phyloP scores from a whole-genome alignment of 1,140 invertebrate species.

The Microplitis demolitor region DNA sequence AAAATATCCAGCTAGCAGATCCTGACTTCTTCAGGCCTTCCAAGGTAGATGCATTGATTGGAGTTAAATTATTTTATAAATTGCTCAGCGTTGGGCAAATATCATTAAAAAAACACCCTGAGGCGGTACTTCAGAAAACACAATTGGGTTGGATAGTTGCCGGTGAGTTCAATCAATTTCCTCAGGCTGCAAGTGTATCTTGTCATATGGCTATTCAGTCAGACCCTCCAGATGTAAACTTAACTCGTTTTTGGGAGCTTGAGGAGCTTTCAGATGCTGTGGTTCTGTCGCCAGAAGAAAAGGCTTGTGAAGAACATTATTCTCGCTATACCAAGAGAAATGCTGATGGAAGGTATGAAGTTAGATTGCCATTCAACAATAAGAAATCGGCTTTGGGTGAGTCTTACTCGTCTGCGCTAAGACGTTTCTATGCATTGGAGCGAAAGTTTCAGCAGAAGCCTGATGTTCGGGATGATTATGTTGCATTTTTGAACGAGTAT shows the following conservation, averaged over 20 bases:
- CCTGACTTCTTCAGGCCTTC: no score
- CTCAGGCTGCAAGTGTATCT: neutral
- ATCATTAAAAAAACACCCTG: neutral
- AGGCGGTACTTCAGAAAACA: slow-evolving; percentile 29
- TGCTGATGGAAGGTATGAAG: slow-evolving; percentile 40
- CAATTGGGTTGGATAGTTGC: slow-evolving; percentile 29
- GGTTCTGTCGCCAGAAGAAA: neutral
- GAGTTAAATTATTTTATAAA: no score
- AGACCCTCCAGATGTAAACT: slow-evolving; percentile 5
- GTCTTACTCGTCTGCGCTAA: slow-evolving; percentile 33
- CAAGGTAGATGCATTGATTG: no score
- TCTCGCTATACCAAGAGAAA: slow-evolving; percentile 16
- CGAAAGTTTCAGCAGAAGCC: slow-evolving; percentile 37
- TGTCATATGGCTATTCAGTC: neutral
- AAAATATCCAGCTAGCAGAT: no score
- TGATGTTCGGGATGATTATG: slow-evolving; percentile 35
- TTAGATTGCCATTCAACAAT: slow-evolving; percentile 39
- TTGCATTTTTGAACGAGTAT: slow-evolving; percentile 42
- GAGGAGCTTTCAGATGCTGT: neutral
- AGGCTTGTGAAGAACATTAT: slow-evolving; percentile 26
- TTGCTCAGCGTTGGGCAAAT: no score
- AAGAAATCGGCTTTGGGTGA: slow-evolving; percentile 35
- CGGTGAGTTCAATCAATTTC: slow-evolving; percentile 10
- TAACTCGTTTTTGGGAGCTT: slow-evolving; percentile 29
- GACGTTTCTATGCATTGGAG: slow-evolving; percentile 38